Percentiles rank a stretch among this genome's conserved stretches.
These are phyloP conservation scores for Blennius ocellaris DNA, from an alignment of 2,113 vertebrate genomes.

Conservation along the genomic window DNA sequence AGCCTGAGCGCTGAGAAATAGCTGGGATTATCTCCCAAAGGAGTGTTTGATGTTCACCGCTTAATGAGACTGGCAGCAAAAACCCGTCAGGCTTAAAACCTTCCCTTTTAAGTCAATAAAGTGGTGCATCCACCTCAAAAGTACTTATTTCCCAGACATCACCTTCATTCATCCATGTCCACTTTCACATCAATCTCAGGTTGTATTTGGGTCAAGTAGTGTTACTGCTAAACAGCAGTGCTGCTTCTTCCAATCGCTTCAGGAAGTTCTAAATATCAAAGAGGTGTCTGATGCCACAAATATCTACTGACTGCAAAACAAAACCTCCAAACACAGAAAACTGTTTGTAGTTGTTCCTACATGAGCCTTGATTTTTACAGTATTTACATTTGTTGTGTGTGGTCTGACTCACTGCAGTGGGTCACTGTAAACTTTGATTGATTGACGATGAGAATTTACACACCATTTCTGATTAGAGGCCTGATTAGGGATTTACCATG, in stretches of 20 bases:
- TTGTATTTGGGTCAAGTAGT: slow-evolving; percentile 44
- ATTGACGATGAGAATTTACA: too few species aligned
- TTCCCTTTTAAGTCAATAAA: slow-evolving; percentile 53
- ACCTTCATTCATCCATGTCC: slow-evolving; percentile 45
- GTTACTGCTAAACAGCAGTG: slow-evolving; percentile 15
- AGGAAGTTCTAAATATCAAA: slow-evolving; percentile 24
- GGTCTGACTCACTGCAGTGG: too few species aligned
- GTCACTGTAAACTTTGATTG: too few species aligned
- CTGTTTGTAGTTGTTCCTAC: slow-evolving; percentile 4
- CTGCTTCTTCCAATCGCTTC: slow-evolving; percentile 36
- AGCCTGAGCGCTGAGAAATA: slow-evolving; percentile 45
- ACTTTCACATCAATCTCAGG: slow-evolving; percentile 34
- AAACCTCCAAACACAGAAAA: slow-evolving; percentile 3
- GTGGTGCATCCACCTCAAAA: slow-evolving; percentile 49
- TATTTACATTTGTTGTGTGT: too few species aligned
- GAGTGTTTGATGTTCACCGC: slow-evolving; percentile 68
- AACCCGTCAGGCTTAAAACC: slow-evolving; percentile 38
- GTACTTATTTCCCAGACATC: slow-evolving; percentile 42
- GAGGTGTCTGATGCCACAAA: slow-evolving; percentile 16
- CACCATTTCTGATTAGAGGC: too few species aligned
- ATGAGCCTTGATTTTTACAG: background rate
- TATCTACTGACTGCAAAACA: slow-evolving; percentile 16
- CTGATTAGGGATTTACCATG: too few species aligned
- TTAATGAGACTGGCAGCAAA: slow-evolving; percentile 69
- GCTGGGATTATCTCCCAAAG: slow-evolving; percentile 61